Conservation (phyloP, 2,888 invertebrate genomes). For the Abrostola tripartita region DNA sequence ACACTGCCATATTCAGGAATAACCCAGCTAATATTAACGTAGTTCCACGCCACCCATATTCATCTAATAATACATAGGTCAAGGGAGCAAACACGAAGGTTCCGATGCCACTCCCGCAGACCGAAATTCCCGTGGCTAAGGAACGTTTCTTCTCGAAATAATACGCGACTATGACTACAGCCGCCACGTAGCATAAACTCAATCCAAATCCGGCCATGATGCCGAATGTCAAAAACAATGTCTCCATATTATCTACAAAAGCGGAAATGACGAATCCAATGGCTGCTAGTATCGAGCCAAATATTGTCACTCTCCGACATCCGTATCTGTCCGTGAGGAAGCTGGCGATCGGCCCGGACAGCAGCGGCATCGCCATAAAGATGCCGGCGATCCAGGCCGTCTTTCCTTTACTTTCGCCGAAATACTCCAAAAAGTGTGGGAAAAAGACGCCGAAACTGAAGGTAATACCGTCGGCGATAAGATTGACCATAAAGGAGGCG, state of each 20-base stretch:
- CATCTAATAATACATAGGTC: slow-evolving; percentile 91
- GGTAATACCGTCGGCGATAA: slow-evolving; percentile 97
- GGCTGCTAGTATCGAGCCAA: slow-evolving; percentile 92
- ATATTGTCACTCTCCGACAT: slow-evolving; percentile 93
- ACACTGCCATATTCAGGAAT: slow-evolving; percentile 94
- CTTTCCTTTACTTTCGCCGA: slow-evolving; percentile 94
- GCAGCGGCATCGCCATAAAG: slow-evolving; percentile 96
- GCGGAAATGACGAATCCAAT: slow-evolving; percentile 93
- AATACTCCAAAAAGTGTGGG: slow-evolving; percentile 95
- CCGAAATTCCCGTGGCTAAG: slow-evolving; percentile 95
- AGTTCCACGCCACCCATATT: slow-evolving; percentile 95
- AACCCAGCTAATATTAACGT: slow-evolving; percentile 94
- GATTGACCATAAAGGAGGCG: slow-evolving; percentile 95
- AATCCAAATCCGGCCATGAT: slow-evolving; percentile 95
- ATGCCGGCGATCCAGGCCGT: slow-evolving; percentile 97
- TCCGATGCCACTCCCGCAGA: slow-evolving; percentile 96
- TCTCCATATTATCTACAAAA: slow-evolving; percentile 92
- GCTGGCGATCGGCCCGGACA: slow-evolving; percentile 95
- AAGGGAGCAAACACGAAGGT: slow-evolving; percentile 96
- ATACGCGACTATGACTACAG: slow-evolving; percentile 96
- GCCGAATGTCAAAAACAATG: slow-evolving; percentile 94
- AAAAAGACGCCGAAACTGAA: slow-evolving; percentile 97
- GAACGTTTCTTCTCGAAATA: slow-evolving; percentile 95
- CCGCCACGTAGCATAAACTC: slow-evolving; percentile 96
- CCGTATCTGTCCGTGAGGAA: slow-evolving; percentile 95